Evolutionary conservation across 2,113 vertebrate genomes (phyloP).

Genomic region (Cinclus mexicanus): DNA sequence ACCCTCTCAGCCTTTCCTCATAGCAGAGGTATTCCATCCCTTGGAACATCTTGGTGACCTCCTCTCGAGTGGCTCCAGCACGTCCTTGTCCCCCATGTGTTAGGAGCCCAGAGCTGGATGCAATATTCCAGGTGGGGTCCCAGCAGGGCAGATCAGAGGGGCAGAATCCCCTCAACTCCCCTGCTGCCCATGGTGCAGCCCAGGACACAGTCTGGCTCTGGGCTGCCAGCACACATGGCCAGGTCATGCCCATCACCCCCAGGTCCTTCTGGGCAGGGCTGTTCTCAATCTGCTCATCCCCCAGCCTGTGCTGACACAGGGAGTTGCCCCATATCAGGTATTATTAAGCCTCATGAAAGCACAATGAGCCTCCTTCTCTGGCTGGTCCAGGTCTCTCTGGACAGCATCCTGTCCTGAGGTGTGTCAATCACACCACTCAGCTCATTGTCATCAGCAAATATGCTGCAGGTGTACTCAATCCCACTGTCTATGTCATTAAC

Average conservation of each 20-base stretch:
- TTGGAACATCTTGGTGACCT: not conserved
- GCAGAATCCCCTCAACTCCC: not conserved
- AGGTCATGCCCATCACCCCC: not conserved
- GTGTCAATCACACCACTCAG: not conserved
- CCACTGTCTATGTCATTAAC: too few species aligned
- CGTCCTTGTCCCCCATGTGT: not conserved
- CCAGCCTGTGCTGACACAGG: not conserved
- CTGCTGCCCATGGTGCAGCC: not conserved
- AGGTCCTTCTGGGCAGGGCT: not conserved
- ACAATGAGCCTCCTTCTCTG: not conserved
- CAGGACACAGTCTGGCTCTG: not conserved
- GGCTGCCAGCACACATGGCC: accelerated
- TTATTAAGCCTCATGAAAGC: not conserved
- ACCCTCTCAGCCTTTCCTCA: not conserved
- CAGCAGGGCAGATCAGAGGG: not conserved
- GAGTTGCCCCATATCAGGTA: not conserved
- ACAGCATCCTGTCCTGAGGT: not conserved
- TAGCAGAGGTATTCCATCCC: not conserved
- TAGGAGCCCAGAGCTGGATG: not conserved
- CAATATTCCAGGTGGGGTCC: not conserved
- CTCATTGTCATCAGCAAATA: not conserved
- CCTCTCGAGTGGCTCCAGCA: not conserved
- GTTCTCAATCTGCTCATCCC: accelerated
- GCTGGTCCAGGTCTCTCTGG: not conserved
- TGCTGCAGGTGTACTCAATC: not conserved